Percentiles rank a stretch among this genome's conserved stretches.
These are phyloP conservation scores for Equus quagga DNA, from an alignment of 2,113 vertebrate genomes.

Conservation along the genomic window DNA sequence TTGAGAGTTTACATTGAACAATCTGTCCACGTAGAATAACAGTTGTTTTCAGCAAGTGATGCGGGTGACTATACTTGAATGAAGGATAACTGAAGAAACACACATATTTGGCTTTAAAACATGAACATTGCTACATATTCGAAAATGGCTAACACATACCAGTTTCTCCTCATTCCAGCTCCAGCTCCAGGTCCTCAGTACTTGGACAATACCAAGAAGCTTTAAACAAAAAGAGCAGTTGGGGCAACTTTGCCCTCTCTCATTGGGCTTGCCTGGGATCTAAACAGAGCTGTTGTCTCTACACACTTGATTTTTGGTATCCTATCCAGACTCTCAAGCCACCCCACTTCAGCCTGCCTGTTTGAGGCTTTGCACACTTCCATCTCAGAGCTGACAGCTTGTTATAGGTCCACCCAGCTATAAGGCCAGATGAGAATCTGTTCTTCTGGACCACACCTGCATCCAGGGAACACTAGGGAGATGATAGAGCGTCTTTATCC, in stretches of 20 bases:
- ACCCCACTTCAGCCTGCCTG: background rate
- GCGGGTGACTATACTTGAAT: slow-evolving; percentile 71
- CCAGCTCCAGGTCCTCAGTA: background rate
- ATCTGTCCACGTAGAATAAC: slow-evolving; percentile 12
- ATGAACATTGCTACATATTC: slow-evolving; percentile 84
- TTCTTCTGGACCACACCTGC: background rate
- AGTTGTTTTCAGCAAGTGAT: slow-evolving; percentile 87
- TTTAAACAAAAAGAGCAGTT: background rate
- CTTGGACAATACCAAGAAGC: background rate
- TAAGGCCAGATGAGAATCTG: slow-evolving; percentile 33
- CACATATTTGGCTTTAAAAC: slow-evolving; percentile 80
- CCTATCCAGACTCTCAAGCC: background rate
- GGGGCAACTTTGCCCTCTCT: background rate
- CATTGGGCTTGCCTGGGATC: background rate
- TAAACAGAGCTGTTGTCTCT: background rate
- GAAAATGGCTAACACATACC: slow-evolving; percentile 89
- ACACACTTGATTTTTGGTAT: background rate
- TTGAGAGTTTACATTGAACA: background rate
- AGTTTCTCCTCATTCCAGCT: background rate
- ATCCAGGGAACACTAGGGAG: background rate
- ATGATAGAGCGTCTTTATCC: slow-evolving; percentile 2
- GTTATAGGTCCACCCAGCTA: background rate
- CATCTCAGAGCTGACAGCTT: slow-evolving; percentile 5
- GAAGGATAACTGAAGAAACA: slow-evolving; percentile 80
- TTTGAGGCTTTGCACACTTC: background rate